Evolutionary conservation across 2,888 invertebrate genomes (phyloP), one percentile per base, ranked within the genome.

Genomic region (Theretra japonica): DNA sequence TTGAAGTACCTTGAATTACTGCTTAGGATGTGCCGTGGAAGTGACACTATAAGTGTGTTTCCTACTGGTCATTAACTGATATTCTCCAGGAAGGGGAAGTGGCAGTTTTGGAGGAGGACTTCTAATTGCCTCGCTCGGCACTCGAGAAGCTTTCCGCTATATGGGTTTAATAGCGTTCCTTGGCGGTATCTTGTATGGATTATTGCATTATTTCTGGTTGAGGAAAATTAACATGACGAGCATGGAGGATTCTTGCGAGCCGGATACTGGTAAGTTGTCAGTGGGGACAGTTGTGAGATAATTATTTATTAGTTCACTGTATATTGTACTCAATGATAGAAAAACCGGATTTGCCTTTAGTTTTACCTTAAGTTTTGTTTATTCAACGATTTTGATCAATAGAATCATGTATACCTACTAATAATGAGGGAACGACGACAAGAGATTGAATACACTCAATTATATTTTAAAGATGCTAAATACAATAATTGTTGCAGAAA

Each of bases 91-190:
- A 6, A 95, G 97, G 78, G 97, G 97, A 50, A 97, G 97, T 83
- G 97, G 97, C 25, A 97, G 97, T 81, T 97, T 97, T 76, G 95
- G 96, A 8, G 97, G 97, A 25, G 97, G 97, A 60, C 95, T 97
- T 21, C 93, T 97, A 17, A 97, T 97, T 75, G 96, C 96, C 0
- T 96, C 96, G 70, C 95, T 96, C 60, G 97, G 97, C 0, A 97
- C 97, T 7, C 93, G 97, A 73, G 96, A 97, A 83, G 96, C 97
- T 0, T 98, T 97, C 86, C 95, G 97, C 21, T 95, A 97, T 76
- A 97, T 97, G 97, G 97, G 97, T 0, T 90, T 97, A 0, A 93
- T 96, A 62, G 97, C 97, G 0, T 96, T 96, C 72, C 94, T 96
- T 0, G 96, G 96, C 23, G 97, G 97, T 30, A 92, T 96, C 5